Evolutionary conservation across 1,140 invertebrate genomes (phyloP).

Genomic region (Drosophila parabipectinata): DNA sequence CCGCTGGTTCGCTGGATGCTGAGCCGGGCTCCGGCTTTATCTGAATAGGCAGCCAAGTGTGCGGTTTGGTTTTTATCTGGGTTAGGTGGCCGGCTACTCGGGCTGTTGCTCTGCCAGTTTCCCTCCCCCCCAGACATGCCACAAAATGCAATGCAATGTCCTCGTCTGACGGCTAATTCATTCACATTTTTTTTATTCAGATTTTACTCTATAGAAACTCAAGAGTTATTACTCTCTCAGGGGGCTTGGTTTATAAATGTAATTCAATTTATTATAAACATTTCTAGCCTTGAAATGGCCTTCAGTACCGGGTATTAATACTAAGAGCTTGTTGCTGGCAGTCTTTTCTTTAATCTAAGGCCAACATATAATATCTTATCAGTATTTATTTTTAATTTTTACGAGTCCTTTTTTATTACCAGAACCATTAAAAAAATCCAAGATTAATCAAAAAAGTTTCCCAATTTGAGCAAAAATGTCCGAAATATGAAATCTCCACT

Average conservation of each 20-base stretch:
- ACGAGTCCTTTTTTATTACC: not conserved
- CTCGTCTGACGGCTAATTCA: slow-evolving; percentile 67
- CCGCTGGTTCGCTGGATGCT: slow-evolving; percentile 19
- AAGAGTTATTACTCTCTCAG: not conserved
- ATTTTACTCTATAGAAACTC: slow-evolving; percentile 19
- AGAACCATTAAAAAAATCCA: not conserved
- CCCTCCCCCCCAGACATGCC: slow-evolving; percentile 14
- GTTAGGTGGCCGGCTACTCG: slow-evolving; percentile 49
- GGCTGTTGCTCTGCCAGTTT: slow-evolving; percentile 22
- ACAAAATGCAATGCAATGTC: slow-evolving; percentile 51
- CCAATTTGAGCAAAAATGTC: too few relatives aligned
- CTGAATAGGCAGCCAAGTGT: slow-evolving; percentile 74
- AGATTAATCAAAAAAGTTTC: not conserved
- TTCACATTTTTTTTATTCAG: slow-evolving; percentile 52
- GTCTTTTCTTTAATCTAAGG: too few relatives aligned
- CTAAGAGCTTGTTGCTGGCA: too few relatives aligned
- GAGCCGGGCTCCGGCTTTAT: slow-evolving; percentile 27
- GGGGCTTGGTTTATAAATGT: too few relatives aligned
- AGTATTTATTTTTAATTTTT: not conserved
- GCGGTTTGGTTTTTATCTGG: slow-evolving; percentile 72
- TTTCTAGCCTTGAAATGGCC: too few relatives aligned
- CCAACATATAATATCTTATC: too few relatives aligned
- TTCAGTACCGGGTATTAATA: too few relatives aligned
- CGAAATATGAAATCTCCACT: not conserved
- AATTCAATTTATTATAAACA: too few relatives aligned